A percentile compares a stretch with the other conserved stretches of the same genome.
phyloP scores from a whole-genome alignment of 2,797 vertebrate genomes.

The Sphaeramia orbicularis region DNA sequence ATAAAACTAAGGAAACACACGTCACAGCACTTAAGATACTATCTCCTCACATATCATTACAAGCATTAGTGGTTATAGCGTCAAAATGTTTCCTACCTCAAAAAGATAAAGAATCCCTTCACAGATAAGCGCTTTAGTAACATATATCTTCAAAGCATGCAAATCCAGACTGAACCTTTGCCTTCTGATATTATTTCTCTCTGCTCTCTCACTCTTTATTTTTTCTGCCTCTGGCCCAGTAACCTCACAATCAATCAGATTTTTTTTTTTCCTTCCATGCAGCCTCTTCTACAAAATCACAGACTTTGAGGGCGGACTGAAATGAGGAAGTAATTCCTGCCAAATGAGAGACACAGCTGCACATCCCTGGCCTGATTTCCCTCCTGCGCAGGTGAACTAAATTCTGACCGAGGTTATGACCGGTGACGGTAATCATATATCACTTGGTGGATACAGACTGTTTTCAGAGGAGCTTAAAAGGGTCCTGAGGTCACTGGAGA shows the following conservation, averaged over 20 bases:
- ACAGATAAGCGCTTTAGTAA: constrained; percentile 4
- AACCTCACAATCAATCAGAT: constrained; percentile 36
- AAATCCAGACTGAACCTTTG: neutral
- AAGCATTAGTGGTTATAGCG: too few relatives aligned
- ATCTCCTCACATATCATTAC: too few relatives aligned
- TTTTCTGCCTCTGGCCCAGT: constrained; percentile 1
- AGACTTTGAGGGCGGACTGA: constrained; percentile 27
- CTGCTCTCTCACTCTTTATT: neutral
- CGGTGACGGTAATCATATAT: constrained; percentile 57
- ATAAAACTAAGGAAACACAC: too few relatives aligned
- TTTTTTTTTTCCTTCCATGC: constrained; percentile 6
- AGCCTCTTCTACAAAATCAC: constrained; percentile 30
- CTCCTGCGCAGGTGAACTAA: constrained; percentile 47
- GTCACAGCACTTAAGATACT: too few relatives aligned
- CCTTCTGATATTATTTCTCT: constrained; percentile 4
- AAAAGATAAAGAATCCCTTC: neutral
- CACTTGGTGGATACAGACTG: constrained; percentile 46
- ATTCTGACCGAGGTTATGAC: constrained; percentile 56
- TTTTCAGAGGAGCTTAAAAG: constrained; percentile 46
- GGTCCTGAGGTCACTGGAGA: constrained; percentile 47
- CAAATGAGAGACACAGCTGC: constrained; percentile 63
- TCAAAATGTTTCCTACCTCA: too few relatives aligned
- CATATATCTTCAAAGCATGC: neutral
- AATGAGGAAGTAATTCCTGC: constrained; percentile 34
- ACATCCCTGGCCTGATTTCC: constrained; percentile 43